phyloP scores from a whole-genome alignment of 2,113 vertebrate species.

The Anhinga anhinga region DNA sequence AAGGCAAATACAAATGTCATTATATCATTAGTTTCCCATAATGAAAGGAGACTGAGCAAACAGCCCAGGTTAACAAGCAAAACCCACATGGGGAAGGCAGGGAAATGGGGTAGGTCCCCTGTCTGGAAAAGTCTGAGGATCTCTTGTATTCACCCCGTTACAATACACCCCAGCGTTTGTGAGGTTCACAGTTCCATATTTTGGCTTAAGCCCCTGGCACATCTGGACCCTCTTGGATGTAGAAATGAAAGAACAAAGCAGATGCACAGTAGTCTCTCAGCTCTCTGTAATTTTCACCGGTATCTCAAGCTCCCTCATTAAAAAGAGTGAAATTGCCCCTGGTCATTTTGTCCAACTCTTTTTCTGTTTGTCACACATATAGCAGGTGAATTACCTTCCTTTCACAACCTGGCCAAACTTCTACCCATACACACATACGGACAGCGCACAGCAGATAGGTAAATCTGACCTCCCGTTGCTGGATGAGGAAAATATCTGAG shows the following conservation, averaged over 20 bases:
- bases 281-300: background rate
- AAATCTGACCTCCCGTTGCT: background rate
- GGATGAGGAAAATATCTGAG: background rate
- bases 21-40: background rate
- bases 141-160: background rate
- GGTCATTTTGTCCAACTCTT: background rate
- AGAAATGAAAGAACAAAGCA: background rate
- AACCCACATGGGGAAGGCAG: background rate
- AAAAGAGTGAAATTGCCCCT: background rate
- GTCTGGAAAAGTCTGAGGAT: background rate
- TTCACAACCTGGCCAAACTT: background rate
- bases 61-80: background rate
- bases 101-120: background rate
- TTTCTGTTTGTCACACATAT: background rate
- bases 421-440: background rate
- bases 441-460: background rate
- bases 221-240: background rate
- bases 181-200: background rate
- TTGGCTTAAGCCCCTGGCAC: background rate
- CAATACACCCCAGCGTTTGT: background rate
- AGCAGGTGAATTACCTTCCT: background rate
- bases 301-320: background rate
- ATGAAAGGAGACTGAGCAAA: background rate
- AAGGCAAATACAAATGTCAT: background rate
- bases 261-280: background rate